Evolutionary conservation across 2,888 invertebrate species (phyloP).

Genomic region (Amblyteles armatorius): DNA sequence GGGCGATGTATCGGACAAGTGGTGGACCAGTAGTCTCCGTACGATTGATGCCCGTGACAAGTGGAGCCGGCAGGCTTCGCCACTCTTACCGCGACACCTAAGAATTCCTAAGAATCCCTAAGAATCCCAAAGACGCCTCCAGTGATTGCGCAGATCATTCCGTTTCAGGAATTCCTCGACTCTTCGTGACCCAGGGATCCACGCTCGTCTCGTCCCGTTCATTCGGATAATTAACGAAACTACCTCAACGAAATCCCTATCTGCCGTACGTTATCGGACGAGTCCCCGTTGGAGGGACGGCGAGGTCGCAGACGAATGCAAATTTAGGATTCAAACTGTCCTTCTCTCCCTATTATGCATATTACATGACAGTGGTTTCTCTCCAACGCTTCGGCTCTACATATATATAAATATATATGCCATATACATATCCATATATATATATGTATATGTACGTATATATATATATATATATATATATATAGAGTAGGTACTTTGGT

Average conservation of each 20-base stretch:
- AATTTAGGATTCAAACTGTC: slow-evolving; percentile 52
- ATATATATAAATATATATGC: not conserved
- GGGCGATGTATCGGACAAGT: not conserved
- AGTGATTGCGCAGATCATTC: not conserved
- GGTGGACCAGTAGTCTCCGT: not conserved
- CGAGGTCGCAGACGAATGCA: slow-evolving; percentile 39
- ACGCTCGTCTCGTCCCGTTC: not conserved
- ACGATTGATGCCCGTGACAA: not conserved
- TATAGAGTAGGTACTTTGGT: slow-evolving; percentile 37
- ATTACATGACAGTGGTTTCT: slow-evolving; percentile 49
- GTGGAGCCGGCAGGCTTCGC: too few species aligned
- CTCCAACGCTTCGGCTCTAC: slow-evolving; percentile 14
- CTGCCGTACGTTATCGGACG: slow-evolving; percentile 35
- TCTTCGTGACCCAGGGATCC: not conserved
- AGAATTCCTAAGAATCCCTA: not conserved
- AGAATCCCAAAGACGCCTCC: not conserved
- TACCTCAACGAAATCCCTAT: slow-evolving; percentile 38
- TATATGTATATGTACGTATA: not conserved
- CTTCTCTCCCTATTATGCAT: slow-evolving; percentile 54
- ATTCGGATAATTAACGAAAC: slow-evolving; percentile 51
- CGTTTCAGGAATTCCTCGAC: not conserved
- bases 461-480: not conserved
- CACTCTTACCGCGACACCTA: not conserved
- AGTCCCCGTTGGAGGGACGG: slow-evolving; percentile 32
- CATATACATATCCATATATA: not conserved